These are phyloP conservation scores for Myiozetetes cayanensis DNA, from an alignment of 2,113 vertebrate genomes.

Conservation along the genomic window DNA sequence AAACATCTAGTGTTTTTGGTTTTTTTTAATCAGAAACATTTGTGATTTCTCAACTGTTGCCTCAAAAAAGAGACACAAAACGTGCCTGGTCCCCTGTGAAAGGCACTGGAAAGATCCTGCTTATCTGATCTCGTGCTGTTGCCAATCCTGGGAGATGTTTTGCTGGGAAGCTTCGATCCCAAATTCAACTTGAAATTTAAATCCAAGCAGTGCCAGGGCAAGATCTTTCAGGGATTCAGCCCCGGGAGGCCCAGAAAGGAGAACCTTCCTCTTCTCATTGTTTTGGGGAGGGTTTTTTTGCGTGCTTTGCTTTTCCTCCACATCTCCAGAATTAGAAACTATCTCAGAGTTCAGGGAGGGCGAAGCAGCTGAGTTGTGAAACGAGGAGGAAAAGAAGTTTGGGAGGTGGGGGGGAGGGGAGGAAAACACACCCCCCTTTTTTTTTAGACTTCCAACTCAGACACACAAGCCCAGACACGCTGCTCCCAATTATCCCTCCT, in stretches of 20 bases:
- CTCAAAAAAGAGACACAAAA: not conserved
- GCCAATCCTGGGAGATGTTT: not conserved
- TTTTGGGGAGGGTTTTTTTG: not conserved
- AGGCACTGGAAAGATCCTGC: not conserved
- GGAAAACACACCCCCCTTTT: not conserved
- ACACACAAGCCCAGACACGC: not conserved
- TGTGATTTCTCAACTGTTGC: not conserved
- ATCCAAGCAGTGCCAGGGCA: not conserved
- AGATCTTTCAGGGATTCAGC: not conserved
- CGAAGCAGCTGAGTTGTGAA: not conserved
- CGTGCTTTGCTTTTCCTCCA: not conserved
- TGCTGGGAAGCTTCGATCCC: not conserved
- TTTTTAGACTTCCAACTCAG: not conserved
- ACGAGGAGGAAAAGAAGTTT: not conserved
- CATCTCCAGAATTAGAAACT: conserved; percentile 28
- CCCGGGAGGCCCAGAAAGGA: not conserved
- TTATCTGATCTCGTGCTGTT: not conserved
- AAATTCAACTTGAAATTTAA: conserved; percentile 26
- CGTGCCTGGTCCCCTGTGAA: not conserved
- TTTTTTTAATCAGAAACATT: not conserved
- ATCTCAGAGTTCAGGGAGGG: not conserved
- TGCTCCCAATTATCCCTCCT: not conserved
- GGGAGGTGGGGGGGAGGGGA: too few species aligned
- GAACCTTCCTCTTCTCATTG: not conserved
- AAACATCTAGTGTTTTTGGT: not conserved